phyloP scores from a whole-genome alignment of 2,797 vertebrate genomes.

The Rhinatrema bivittatum region DNA sequence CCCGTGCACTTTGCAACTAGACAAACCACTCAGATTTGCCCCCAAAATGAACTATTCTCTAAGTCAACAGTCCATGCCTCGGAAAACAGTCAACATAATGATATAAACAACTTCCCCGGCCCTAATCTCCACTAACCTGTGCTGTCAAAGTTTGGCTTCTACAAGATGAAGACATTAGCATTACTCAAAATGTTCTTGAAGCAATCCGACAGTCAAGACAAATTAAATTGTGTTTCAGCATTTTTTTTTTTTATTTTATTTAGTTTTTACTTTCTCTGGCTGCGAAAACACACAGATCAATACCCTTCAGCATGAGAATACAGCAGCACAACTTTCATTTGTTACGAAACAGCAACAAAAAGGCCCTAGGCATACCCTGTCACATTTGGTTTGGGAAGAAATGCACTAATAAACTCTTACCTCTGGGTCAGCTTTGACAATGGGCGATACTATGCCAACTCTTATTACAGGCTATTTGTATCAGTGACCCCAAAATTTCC shows the following conservation, averaged over 20 bases:
- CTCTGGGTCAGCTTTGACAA: conserved; percentile 72
- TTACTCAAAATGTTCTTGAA: conserved; percentile 55
- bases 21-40: no score
- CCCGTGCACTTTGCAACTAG: no score
- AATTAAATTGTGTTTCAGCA: conserved; percentile 40
- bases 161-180: conserved; percentile 44
- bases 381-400: conserved; percentile 69
- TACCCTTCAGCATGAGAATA: conserved; percentile 54
- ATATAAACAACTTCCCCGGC: not conserved
- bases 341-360: conserved; percentile 59
- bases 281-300: conserved; percentile 54
- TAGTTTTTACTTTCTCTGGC: conserved; percentile 23
- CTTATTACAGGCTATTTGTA: conserved; percentile 73
- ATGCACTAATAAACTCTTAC: conserved; percentile 75
- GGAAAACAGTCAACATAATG: not conserved
- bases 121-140: no score
- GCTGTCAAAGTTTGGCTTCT: conserved; percentile 55
- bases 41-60: not conserved
- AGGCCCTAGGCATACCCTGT: conserved; percentile 65
- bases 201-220: conserved; percentile 51
- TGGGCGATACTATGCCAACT: conserved; percentile 70
- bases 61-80: not conserved
- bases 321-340: conserved; percentile 61
- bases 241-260: not conserved
- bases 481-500: conserved; percentile 81